Base-by-base conservation (phyloP, 2,797 vertebrate genomes). In the Chlorospingus semifuscus region DNA sequence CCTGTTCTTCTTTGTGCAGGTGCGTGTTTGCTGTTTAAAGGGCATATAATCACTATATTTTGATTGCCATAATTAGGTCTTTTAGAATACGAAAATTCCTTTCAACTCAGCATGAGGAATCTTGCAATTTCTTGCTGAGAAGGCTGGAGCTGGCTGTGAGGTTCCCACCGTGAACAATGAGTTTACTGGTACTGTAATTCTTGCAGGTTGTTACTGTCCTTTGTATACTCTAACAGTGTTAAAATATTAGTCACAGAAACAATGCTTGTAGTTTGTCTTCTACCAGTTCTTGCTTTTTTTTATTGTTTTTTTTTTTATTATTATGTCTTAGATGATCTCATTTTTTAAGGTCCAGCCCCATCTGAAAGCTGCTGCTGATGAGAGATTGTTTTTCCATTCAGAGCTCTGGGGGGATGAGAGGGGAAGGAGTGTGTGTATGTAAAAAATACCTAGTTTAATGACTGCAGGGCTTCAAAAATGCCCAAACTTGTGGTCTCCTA, bases 191-290 rank as follows among this genome's bases (percentile, higher is more conserved):
- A 44, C 64, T 74, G 41, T 74, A 60, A 46, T 88, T 93, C 75
- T 87, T 94, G 75, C 20, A 72, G 50, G 14, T 81, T 89, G 30
- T 85, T 83, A 49, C 16, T 76, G 14, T 64, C 57, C 36, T 90
- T 77, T 77, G 49, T 66, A 27, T 37, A 64, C 22, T 60, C 26
- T 37, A 70, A 26, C 5, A 57, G 30, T 50, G 49, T 39, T 93
- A 71, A 77, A 93, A 64, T 80, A 74, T 57, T 66, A 92, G 71
- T 66, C 53, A 57, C 23, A 80, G 77, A 91, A 91, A 57, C 57
- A 94, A 57, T 89, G 53, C 53, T 95, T 77, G 36, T 65, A 34
- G 18, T 50, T 94, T 88, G 36, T 78, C 64, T 93, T 83, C 29
- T 87, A n/a, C 42, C 81, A 83, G 21, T 29, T 84, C 15, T 23